Conservation (phyloP, 2,888 invertebrate genomes). For the Pseudeuparius sepicola region DNA sequence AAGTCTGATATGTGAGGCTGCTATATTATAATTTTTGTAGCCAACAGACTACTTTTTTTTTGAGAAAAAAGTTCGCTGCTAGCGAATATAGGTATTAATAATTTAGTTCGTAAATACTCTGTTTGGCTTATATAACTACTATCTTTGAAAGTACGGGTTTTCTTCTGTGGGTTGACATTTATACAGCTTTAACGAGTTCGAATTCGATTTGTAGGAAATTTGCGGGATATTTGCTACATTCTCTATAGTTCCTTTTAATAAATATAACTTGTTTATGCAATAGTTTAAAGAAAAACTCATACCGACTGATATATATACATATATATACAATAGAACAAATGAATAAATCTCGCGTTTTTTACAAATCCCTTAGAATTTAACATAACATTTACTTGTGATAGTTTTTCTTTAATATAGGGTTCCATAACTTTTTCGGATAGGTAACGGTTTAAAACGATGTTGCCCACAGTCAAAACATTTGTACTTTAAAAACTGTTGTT, state of each 20-base stretch:
- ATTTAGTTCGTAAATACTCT: background rate
- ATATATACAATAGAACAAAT: too few species aligned
- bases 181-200: too few species aligned
- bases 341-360: background rate
- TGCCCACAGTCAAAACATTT: too few species aligned
- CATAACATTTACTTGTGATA: too few species aligned
- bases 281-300: background rate
- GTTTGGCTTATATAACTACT: background rate
- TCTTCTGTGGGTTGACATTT: too few species aligned
- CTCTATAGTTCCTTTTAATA: background rate
- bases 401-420: too few species aligned
- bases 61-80: background rate
- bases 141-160: too few species aligned
- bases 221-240: too few species aligned
- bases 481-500: too few species aligned
- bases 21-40: conserved; percentile 35
- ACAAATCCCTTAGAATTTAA: background rate
- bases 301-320: background rate
- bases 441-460: too few species aligned
- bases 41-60: conserved; percentile 28
- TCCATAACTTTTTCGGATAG: too few species aligned
- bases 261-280: background rate
- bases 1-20: conserved; percentile 37
- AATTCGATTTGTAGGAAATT: too few species aligned
- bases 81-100: background rate